Evolutionary conservation across 2,113 vertebrate species (phyloP).

Genomic region (Lepisosteus osseus): DNA sequence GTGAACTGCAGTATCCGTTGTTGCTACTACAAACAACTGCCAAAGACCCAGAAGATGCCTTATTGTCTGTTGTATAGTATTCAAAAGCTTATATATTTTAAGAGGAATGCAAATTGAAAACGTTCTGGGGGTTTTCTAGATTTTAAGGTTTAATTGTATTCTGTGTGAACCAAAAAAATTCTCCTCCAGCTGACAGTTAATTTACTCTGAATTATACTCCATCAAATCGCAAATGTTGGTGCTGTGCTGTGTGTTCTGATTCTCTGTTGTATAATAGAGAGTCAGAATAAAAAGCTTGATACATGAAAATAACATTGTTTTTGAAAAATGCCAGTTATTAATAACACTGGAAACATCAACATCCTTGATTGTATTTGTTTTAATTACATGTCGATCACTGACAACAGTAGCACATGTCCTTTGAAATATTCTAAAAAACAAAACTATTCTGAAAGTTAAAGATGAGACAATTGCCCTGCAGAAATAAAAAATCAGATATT

Average conservation of each 20-base stretch:
- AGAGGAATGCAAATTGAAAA: neutral
- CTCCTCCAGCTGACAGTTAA: neutral
- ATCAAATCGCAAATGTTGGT: no score
- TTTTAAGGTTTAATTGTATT: conserved; percentile 13
- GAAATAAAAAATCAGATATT: no score
- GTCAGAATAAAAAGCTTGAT: conserved; percentile 33
- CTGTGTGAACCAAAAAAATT: conserved; percentile 4
- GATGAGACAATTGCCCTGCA: no score
- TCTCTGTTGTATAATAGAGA: conserved; percentile 18
- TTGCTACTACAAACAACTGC: conserved; percentile 6
- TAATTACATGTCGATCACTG: conserved; percentile 7
- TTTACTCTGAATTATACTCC: neutral
- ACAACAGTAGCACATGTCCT: neutral
- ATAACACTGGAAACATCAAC: conserved; percentile 26
- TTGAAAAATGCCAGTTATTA: conserved; percentile 66
- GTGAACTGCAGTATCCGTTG: neutral
- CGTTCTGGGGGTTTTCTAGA: neutral
- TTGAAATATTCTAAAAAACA: no score
- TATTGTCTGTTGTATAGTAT: conserved; percentile 27
- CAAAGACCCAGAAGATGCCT: neutral
- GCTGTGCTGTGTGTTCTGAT: no score
- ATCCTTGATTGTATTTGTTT: conserved; percentile 58
- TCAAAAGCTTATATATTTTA: conserved; percentile 6
- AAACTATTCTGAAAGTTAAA: no score
- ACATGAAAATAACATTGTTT: conserved; percentile 60